Evolutionary conservation across 2,797 vertebrate species (phyloP), one percentile per base, ranked within the genome.

Genomic region (Accipiter badius): DNA sequence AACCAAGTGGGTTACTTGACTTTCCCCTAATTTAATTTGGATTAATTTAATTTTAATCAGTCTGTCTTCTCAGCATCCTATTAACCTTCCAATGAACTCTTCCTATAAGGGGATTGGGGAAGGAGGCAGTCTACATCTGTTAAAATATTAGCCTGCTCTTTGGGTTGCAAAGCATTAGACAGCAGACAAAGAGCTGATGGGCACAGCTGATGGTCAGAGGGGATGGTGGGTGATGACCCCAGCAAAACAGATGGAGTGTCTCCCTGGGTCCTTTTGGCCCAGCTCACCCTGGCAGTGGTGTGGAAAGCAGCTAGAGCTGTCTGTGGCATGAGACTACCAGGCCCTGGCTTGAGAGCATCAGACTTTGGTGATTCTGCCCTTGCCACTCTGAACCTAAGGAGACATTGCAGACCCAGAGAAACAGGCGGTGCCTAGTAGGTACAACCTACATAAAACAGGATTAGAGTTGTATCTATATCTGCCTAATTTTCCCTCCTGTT

Each of bases 31-130:
- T 96, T 97, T 96, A 96, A 93, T 96, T 95, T 93, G 81, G 37
- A 93, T 95, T 94, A 82, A 84, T 94, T 97, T 91, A 82, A 69
- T 95, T 97, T 96, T 94, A 96, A 96, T 93, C 84, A 77, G 79
- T 54, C 79, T 95, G 42, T 84, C 84, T 91, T 95, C 94, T 96
- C 84, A 86, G 91, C 88, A 90, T 91, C 79, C 70, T 87, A 94
- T 97, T 97, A 97, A 95, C 91, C 92, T 93, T 83, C 70, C 58
- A 44, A 7, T 92, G 93, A 97, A 93, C 94, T 61, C 61, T 89
- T 80, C 81, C 66, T 89, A 5, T 87, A 76, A 93, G 44, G 72
- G 46, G 31, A 57, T 13, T 81, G 63, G 57, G 44, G 82, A 88
- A 91, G 78, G 13, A 92, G 66, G 31, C 79, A 86, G 65, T 63